Percentiles rank a stretch among this genome's conserved stretches.
phyloP scores from a whole-genome alignment of 2,113 vertebrate genomes.

The Grammomys dolichurus region DNA sequence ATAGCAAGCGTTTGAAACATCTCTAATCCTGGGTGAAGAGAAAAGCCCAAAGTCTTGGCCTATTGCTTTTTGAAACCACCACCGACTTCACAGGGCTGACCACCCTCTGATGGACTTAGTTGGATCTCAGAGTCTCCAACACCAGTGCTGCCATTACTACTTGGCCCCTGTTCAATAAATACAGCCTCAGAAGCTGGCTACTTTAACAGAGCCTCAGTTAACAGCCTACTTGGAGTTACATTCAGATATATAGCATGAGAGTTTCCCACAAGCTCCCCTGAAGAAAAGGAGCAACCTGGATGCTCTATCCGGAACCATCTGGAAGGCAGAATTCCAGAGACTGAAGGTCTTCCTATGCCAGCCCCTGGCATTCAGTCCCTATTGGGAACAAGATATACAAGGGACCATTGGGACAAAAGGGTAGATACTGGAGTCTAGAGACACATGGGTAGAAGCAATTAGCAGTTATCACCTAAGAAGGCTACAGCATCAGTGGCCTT shows the following conservation, averaged over 20 bases:
- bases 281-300: neutral
- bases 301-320: neutral
- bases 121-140: neutral
- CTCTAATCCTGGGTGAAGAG: neutral
- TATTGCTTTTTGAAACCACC: neutral
- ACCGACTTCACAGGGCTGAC: neutral
- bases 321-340: neutral
- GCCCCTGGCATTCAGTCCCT: neutral
- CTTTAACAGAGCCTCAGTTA: neutral
- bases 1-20: neutral
- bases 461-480: conserved; percentile 38
- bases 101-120: neutral
- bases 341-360: neutral
- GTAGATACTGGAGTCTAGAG: neutral
- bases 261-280: neutral
- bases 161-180: neutral
- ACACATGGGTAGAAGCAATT: conserved; percentile 5
- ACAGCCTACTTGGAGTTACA: neutral
- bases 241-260: neutral
- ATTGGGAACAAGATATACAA: neutral
- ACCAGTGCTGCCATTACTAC: neutral
- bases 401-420: neutral
- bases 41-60: neutral
- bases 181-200: neutral
- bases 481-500: neutral